Percentiles rank a stretch among this genome's conserved stretches.
Evolutionary conservation across 2,797 vertebrate genomes (phyloP).

Genomic region (Garrulus glandarius): DNA sequence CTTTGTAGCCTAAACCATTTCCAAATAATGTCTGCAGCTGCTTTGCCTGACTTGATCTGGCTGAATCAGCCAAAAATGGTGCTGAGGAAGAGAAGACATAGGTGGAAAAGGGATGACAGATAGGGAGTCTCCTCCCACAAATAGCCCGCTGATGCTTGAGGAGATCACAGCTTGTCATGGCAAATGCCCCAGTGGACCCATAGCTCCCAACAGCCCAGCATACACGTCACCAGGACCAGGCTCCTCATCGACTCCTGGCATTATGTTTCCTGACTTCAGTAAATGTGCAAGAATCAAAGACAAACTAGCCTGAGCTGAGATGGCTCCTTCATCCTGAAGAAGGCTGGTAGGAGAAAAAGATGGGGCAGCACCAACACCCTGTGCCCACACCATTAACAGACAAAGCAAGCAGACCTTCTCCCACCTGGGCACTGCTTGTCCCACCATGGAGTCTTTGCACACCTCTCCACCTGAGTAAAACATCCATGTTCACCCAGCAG

Average conservation of each 20-base stretch:
- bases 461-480: neutral
- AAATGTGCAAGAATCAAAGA: neutral
- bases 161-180: neutral
- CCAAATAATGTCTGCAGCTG: neutral
- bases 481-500: rapidly evolving
- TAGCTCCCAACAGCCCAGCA: neutral
- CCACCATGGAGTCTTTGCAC: rapidly evolving
- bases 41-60: neutral
- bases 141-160: neutral
- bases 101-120: neutral
- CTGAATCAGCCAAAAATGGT: neutral
- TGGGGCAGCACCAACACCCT: rapidly evolving
- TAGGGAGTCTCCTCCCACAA: rapidly evolving
- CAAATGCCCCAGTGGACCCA: neutral
- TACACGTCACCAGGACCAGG: neutral
- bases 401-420: neutral
- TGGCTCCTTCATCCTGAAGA: neutral
- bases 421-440: neutral
- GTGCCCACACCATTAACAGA: neutral
- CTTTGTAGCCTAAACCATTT: neutral
- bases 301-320: neutral
- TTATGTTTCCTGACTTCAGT: neutral
- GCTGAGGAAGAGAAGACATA: neutral
- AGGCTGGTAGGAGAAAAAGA: neutral
- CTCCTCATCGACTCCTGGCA: neutral